phyloP scores from a whole-genome alignment of 2,797 vertebrate species.

The Diplodus sargus region DNA sequence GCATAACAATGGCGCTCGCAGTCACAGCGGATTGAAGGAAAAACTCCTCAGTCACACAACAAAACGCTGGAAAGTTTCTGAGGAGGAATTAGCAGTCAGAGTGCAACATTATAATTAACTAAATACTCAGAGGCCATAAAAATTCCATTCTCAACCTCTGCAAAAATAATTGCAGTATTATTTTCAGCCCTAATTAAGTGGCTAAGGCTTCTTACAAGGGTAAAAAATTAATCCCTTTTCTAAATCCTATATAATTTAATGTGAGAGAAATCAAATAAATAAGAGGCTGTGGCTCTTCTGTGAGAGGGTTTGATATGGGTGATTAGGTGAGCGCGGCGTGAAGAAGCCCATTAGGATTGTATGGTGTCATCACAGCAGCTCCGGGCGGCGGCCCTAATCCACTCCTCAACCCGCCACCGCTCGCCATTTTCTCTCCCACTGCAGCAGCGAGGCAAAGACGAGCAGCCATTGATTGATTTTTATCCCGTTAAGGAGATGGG shows the following conservation, averaged over 20 bases:
- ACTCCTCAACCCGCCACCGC: constrained; percentile 56
- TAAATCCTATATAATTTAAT: constrained; percentile 87
- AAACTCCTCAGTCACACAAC: constrained; percentile 3
- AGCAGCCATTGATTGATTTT: constrained; percentile 76
- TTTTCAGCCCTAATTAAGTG: constrained; percentile 85
- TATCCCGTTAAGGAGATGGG: constrained; percentile 76
- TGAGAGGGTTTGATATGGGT: constrained; percentile 85
- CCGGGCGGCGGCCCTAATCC: constrained; percentile 77
- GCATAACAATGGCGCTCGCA: constrained; percentile 65
- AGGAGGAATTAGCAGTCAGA: constrained; percentile 67
- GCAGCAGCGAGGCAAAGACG: constrained; percentile 25
- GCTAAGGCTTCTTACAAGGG: constrained; percentile 83
- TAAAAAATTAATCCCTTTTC: constrained; percentile 84
- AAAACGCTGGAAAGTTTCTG: constrained; percentile 47
- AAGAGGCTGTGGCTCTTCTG: constrained; percentile 70
- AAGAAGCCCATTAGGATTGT: constrained; percentile 85
- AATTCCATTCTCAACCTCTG: constrained; percentile 68
- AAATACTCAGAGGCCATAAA: constrained; percentile 71
- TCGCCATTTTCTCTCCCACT: constrained; percentile 60
- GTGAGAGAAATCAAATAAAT: constrained; percentile 86
- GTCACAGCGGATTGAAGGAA: constrained; percentile 17
- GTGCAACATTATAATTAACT: constrained; percentile 72
- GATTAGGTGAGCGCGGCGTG: constrained; percentile 84
- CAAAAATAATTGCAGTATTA: constrained; percentile 83
- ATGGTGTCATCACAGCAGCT: constrained; percentile 79